Evolutionary conservation across 2,797 vertebrate genomes (phyloP).

Genomic region (Sylvia borin): DNA sequence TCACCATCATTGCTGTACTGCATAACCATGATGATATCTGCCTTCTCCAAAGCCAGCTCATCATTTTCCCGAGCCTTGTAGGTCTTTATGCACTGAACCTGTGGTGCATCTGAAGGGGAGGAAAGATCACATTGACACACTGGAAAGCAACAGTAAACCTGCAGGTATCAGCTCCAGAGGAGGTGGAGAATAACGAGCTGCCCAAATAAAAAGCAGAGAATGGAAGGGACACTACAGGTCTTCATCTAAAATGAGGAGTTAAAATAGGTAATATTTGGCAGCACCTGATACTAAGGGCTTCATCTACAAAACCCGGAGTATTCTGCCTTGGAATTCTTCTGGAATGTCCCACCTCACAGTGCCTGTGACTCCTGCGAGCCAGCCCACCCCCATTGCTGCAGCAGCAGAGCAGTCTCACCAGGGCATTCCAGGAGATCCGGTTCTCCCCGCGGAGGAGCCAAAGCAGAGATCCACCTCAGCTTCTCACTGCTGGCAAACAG

Average conservation of each 20-base stretch:
- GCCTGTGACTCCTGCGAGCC: not conserved
- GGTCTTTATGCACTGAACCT: conserved; percentile 91
- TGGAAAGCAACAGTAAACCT: not conserved
- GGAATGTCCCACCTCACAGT: not conserved
- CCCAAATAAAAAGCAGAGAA: not conserved
- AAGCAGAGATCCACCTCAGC: conserved; percentile 94
- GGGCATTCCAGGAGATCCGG: conserved; percentile 86
- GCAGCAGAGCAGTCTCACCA: conserved; percentile 77
- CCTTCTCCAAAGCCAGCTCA: conserved; percentile 93
- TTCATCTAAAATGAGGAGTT: not conserved
- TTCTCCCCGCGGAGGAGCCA: conserved; percentile 84
- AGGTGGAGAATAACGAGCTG: not conserved
- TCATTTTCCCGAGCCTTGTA: conserved; percentile 91
- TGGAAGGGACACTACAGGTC: not conserved
- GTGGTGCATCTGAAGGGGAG: conserved; percentile 75
- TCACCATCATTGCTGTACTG: conserved; percentile 90
- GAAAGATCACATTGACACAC: not conserved
- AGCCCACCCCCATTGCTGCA: not conserved
- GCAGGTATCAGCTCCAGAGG: not conserved
- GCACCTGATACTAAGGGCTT: not conserved
- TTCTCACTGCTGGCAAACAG: conserved; percentile 88
- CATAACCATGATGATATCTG: conserved; percentile 89
- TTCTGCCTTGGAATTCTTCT: not conserved
- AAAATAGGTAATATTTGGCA: not conserved
- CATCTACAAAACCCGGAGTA: not conserved